Base-by-base conservation (phyloP, 2,888 invertebrate genomes). In the Elgonia sp. region DNA sequence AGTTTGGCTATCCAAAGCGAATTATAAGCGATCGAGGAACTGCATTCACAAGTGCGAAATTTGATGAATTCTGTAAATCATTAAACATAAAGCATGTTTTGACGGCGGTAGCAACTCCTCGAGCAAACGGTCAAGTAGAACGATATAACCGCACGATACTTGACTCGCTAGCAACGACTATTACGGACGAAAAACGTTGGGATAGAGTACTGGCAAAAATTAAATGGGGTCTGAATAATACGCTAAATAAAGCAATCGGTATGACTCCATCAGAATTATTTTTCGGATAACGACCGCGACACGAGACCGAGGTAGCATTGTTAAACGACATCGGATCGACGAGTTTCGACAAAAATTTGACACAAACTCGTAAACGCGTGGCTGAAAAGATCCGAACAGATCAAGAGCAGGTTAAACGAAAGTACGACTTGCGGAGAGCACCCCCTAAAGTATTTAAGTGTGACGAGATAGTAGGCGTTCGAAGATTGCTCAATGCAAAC, bases 151-250 rank as follows among this genome's bases (percentile, higher is more conserved):
- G 20, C 0, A 76, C 75, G 0, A n/a, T 63, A 0, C 29, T 42
- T 21, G 50, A 29, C 8, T n/a, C 73, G 8, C 18, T 73, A 14
- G 10, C 37, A 4, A 14, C 63, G 12, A 83, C 53, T 40, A n/a
- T 73, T 1, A n/a, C 21, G 0, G 62, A 50, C 1, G 53, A 84
- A 21, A 39, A 21, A 10, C 18, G 14, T 20, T 84, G 76, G 76
- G 83, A 84, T 21, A 18, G 40, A 3, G 55, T 69, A 18, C 12
- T 84, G 7, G 0, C 46, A 14, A 20, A 18, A n/a, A 62, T 84
- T 3, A 60, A 76, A 20, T 84, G 83, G 69, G 70, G 83, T 4
- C 12, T 83, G 1, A 83, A 75, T 40, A 50, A 75, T 8, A 42
- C 67, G 0, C 37, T 67, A 7, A 75, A 83, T 18, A n/a, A 29